Percentiles rank a stretch among this genome's conserved stretches.
phyloP scores from a whole-genome alignment of 2,113 vertebrate genomes.

The Protobothrops mucrosquamatus region DNA sequence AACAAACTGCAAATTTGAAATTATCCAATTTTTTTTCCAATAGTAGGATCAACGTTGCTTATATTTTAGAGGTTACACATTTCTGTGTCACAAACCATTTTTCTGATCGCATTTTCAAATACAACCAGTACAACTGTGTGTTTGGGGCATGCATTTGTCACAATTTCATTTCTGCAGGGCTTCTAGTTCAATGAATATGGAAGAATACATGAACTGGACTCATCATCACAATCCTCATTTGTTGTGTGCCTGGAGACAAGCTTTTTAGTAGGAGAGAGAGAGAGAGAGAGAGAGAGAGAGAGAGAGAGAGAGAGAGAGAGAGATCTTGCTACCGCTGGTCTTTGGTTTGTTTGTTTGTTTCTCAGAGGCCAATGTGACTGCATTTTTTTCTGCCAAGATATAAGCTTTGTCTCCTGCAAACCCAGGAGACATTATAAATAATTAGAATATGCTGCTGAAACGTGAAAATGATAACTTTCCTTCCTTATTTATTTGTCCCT shows the following conservation, averaged over 20 bases:
- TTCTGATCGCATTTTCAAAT: not conserved
- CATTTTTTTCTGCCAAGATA: not conserved
- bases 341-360: not conserved
- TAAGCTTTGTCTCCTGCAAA: conserved; percentile 28
- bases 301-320: not conserved
- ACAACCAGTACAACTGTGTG: not conserved
- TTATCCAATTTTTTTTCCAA: not conserved
- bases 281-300: not conserved
- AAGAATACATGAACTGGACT: not conserved
- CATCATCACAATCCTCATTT: not conserved
- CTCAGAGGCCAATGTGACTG: not conserved
- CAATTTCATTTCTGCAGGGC: not conserved
- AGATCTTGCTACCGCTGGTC: not conserved
- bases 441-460: conserved; percentile 28
- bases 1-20: not conserved
- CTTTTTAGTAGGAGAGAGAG: not conserved
- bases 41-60: not conserved
- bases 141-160: not conserved
- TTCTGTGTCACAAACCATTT: not conserved
- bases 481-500: not conserved
- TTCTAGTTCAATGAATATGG: too few species aligned
- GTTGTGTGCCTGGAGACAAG: not conserved
- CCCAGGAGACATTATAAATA: not conserved
- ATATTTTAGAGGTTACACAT: not conserved
- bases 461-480: conserved; percentile 27